A percentile compares a stretch with the other conserved stretches of the same genome.
Evolutionary conservation across 2,797 vertebrate genomes (phyloP).

Genomic region (Sylvia borin): DNA sequence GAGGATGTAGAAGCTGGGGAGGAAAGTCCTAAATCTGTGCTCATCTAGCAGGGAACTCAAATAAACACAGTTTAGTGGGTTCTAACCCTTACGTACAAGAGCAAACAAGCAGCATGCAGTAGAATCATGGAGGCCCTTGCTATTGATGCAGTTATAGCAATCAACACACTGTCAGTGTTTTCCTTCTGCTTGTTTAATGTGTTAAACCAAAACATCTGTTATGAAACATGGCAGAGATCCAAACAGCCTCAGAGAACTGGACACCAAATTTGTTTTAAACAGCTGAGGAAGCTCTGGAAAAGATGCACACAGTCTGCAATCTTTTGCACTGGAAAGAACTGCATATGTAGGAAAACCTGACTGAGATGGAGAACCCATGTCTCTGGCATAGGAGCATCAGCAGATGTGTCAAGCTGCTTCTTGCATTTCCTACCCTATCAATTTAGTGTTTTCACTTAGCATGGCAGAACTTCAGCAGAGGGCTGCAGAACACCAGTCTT

Average conservation of each 20-base stretch:
- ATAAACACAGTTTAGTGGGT: background rate
- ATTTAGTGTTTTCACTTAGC: background rate
- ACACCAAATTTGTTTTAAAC: background rate
- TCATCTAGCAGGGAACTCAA: background rate
- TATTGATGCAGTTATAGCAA: background rate
- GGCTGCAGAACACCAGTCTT: background rate
- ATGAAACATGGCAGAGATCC: background rate
- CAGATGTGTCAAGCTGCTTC: background rate
- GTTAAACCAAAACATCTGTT: background rate
- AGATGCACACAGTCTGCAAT: background rate
- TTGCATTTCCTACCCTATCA: background rate
- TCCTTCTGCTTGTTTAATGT: background rate
- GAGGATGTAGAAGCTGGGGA: rapidly evolving
- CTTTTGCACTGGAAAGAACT: background rate
- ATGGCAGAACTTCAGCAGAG: background rate
- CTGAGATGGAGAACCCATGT: background rate
- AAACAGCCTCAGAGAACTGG: background rate
- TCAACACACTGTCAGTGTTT: background rate
- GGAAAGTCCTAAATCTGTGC: background rate
- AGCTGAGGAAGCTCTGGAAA: background rate
- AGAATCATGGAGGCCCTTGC: background rate
- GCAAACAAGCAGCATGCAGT: background rate
- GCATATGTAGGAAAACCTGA: background rate
- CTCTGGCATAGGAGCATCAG: background rate
- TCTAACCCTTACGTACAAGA: background rate